Evolutionary conservation across 2,888 invertebrate genomes (phyloP), one percentile per base, ranked within the genome.

Genomic region (Xiphydria camelus): DNA sequence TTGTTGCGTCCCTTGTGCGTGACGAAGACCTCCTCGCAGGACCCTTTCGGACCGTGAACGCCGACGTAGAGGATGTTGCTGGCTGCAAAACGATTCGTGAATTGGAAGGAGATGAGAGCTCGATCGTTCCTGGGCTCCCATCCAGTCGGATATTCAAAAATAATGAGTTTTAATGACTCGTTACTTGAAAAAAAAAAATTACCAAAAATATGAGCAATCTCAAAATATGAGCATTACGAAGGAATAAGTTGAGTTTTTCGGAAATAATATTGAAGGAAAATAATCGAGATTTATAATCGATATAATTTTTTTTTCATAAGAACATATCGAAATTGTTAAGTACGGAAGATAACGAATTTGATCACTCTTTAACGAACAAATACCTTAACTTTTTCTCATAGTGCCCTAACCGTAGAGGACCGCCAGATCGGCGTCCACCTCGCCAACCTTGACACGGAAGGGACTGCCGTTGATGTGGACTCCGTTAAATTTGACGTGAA

Each of bases 381-480:
- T n/a, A n/a, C 76, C 90, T 91, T 32, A 93, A 87, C 20, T 85
- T 82, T 49, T 87, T 87, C 38, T 97, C 78, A 9, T 96, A 97
- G 53, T 85, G 32, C 97, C 97, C 45, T 83, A 82, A 0, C 92
- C 96, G 59, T 92, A 90, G 0, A 98, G 93, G 0, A 93, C 93
- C 2, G 94, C 94, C 2, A 98, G 96, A 75, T 98, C 97, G 9
- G 95, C 94, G 49, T 95, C 94, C 59, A 94, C 93, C 72, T 92
- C 91, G 46, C 94, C 94, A 12, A 92, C 91, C 79, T 94, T 90
- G 50, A 98, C 88, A 68, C 92, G 86, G 79, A 91, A 88, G 1
- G 98, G 98, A 41, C 94, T 95, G 31, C 94, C 94, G 22, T 93
- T 90, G 78, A 98, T 97, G 78, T 98, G 97, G 37, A 95, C 93